These are phyloP conservation scores for Megalops cyprinoides DNA, from an alignment of 2,797 vertebrate genomes.

Conservation along the genomic window DNA sequence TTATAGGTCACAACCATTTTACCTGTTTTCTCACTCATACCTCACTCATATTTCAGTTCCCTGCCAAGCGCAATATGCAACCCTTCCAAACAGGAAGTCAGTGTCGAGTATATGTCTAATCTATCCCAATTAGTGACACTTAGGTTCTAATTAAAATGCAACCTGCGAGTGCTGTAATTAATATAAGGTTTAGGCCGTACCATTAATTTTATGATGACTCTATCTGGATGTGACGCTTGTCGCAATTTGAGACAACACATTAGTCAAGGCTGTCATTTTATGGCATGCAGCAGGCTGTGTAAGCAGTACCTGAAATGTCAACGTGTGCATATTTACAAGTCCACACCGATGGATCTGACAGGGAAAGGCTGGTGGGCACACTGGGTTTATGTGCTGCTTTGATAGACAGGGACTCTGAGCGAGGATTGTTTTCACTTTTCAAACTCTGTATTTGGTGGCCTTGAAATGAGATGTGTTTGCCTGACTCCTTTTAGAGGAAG, in stretches of 20 bases:
- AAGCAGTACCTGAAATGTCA: slow-evolving; percentile 3
- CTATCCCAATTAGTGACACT: slow-evolving; percentile 55
- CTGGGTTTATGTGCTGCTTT: neutral
- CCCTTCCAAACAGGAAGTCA: slow-evolving; percentile 49
- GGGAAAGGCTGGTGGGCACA: neutral
- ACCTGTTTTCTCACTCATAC: too few species aligned
- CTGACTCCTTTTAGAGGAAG: too few species aligned
- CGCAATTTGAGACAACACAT: slow-evolving; percentile 56
- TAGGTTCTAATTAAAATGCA: slow-evolving; percentile 39
- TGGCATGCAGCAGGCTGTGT: neutral
- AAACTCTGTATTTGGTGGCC: too few species aligned
- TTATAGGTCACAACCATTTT: too few species aligned
- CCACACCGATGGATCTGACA: neutral
- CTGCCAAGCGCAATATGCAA: slow-evolving; percentile 35
- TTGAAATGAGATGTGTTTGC: too few species aligned
- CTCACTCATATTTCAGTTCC: slow-evolving; percentile 26
- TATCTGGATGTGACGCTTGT: slow-evolving; percentile 54
- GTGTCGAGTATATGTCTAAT: slow-evolving; percentile 50
- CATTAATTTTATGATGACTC: slow-evolving; percentile 58
- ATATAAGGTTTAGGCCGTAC: slow-evolving; percentile 39
- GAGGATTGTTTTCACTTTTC: too few species aligned
- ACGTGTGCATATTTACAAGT: neutral
- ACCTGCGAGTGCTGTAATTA: slow-evolving; percentile 29
- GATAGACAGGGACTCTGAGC: neutral
- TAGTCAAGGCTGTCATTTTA: slow-evolving; percentile 52